phyloP scores from a whole-genome alignment of 2,888 invertebrate species.

The Syrphus vitripennis region DNA sequence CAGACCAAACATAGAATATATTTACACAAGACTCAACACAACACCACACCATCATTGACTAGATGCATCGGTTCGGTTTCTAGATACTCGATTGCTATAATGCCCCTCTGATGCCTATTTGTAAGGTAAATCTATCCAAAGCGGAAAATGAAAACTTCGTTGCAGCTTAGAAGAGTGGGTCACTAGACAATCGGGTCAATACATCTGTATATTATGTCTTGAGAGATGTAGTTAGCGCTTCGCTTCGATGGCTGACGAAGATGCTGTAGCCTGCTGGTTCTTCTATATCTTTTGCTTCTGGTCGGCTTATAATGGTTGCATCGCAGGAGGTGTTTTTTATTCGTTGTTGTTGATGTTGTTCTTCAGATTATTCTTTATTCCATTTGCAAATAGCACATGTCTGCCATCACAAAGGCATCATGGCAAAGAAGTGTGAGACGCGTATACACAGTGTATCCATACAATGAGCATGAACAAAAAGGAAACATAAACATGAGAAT shows the following conservation, averaged over 20 bases:
- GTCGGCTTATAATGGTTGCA: background rate
- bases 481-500: conserved; percentile 63
- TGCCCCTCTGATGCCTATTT: conserved; percentile 44
- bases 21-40: background rate
- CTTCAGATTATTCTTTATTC: conserved; percentile 46
- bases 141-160: conserved; percentile 72
- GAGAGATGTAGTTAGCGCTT: conserved; percentile 59
- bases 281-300: conserved; percentile 16
- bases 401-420: conserved; percentile 50
- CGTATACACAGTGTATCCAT: background rate
- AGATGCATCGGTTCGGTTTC: conserved; percentile 27
- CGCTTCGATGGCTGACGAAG: conserved; percentile 43
- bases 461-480: conserved; percentile 45
- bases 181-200: conserved; percentile 73
- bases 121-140: conserved; percentile 71
- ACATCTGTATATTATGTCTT: conserved; percentile 67
- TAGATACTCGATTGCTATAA: conserved; percentile 43
- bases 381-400: conserved; percentile 62
- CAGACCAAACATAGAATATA: conserved; percentile 43
- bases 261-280: conserved; percentile 25
- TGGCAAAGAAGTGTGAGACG: conserved; percentile 15
- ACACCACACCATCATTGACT: conserved; percentile 3
- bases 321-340: conserved; percentile 53
- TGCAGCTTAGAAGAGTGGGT: conserved; percentile 69
- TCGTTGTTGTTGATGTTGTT: conserved; percentile 55